Percentiles rank a stretch among this genome's conserved stretches.
phyloP scores from a whole-genome alignment of 2,113 vertebrate species.

The Indri indri region DNA sequence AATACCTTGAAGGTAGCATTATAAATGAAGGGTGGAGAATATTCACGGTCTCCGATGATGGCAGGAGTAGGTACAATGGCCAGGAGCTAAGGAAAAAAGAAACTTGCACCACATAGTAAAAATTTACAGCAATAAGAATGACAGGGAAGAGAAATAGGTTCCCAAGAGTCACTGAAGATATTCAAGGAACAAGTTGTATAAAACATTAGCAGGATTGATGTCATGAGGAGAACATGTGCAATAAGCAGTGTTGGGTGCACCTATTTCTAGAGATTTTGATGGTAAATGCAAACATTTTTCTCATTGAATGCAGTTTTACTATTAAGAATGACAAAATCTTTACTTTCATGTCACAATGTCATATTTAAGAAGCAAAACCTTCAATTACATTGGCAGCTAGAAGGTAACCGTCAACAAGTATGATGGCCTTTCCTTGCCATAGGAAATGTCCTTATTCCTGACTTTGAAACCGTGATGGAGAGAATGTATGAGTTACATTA shows the following conservation, averaged over 20 bases:
- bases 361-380: background rate
- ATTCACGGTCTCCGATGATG: background rate
- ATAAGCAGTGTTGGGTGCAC: accelerated
- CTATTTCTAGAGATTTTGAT: background rate
- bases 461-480: background rate
- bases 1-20: background rate
- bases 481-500: background rate
- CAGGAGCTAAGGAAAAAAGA: background rate
- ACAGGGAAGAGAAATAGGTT: background rate
- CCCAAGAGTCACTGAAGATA: background rate
- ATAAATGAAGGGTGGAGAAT: constrained; percentile 13
- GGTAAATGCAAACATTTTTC: background rate
- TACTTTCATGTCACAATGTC: background rate
- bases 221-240: background rate
- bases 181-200: background rate
- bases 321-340: background rate
- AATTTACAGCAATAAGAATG: background rate
- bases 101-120: background rate
- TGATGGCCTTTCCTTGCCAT: background rate
- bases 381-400: background rate
- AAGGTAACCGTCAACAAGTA: background rate
- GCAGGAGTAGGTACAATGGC: background rate
- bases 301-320: background rate
- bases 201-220: background rate
- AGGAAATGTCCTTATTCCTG: background rate